phyloP scores from a whole-genome alignment of 2,113 vertebrate species.

The Lethenteron camtschaticum region DNA sequence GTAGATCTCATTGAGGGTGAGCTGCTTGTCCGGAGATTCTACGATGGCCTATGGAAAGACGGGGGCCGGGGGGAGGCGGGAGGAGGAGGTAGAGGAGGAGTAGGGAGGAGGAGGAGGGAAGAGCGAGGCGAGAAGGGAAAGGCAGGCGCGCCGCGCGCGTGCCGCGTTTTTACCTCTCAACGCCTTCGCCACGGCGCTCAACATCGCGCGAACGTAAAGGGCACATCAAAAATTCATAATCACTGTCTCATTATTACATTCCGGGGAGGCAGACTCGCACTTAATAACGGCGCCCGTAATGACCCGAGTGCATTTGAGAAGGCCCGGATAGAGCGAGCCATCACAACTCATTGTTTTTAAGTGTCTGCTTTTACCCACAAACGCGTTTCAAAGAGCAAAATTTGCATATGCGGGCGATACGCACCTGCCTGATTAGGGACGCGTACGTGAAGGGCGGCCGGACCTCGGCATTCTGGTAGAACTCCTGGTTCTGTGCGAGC shows the following conservation, averaged over 20 bases:
- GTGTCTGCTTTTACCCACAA: too few species aligned
- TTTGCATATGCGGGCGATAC: conserved; percentile 10
- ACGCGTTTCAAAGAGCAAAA: too few species aligned
- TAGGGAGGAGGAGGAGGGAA: neutral
- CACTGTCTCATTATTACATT: too few species aligned
- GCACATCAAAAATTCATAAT: neutral
- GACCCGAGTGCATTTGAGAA: too few species aligned
- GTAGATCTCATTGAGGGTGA: conserved; percentile 96
- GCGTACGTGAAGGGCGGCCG: conserved; percentile 94
- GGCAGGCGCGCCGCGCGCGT: neutral
- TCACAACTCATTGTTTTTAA: too few species aligned
- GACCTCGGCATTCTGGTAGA: conserved; percentile 96
- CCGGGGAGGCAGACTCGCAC: too few species aligned
- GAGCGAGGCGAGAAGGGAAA: neutral
- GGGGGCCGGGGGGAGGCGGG: too few species aligned
- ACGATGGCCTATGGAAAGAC: conserved; percentile 52
- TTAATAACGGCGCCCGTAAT: too few species aligned
- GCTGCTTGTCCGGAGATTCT: conserved; percentile 90
- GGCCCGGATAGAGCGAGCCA: too few species aligned
- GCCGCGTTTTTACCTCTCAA: neutral
- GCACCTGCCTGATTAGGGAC: conserved; percentile 94
- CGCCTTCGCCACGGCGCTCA: neutral
- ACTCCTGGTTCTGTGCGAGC: conserved; percentile 98
- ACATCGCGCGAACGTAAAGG: neutral
- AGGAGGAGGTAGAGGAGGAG: too few species aligned